Evolutionary conservation across 2,113 vertebrate species (phyloP).

Genomic region (Morone saxatilis): DNA sequence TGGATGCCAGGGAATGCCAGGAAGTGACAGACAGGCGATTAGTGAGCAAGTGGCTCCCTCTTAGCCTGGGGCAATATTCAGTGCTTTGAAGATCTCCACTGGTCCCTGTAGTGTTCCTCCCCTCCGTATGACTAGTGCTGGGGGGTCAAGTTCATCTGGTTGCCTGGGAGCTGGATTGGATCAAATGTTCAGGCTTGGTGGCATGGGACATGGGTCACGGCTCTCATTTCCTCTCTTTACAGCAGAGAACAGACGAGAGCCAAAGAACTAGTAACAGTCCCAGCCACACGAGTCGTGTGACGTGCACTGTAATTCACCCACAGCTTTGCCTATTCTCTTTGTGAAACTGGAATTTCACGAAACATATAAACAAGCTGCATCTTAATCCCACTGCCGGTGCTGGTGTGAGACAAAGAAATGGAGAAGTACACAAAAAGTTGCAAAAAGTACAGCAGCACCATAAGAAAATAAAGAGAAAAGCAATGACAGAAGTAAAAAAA

Average conservation of each 20-base stretch:
- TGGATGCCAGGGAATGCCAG: constrained; percentile 73
- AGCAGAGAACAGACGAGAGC: constrained; percentile 31
- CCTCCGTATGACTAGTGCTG: constrained; percentile 54
- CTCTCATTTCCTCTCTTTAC: constrained; percentile 64
- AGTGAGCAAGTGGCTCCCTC: constrained; percentile 75
- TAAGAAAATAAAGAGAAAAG: constrained; percentile 3
- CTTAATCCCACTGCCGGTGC: constrained; percentile 23
- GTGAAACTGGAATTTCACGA: constrained; percentile 45
- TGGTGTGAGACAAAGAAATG: constrained; percentile 18
- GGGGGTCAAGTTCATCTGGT: constrained; percentile 63
- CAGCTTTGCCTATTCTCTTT: constrained; percentile 31
- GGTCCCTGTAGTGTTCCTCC: constrained; percentile 62
- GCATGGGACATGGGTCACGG: constrained; percentile 54
- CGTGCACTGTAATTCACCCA: constrained; percentile 21
- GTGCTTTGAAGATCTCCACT: constrained; percentile 71
- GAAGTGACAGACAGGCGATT: constrained; percentile 77
- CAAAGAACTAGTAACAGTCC: constrained; percentile 37
- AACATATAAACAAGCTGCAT: constrained; percentile 21
- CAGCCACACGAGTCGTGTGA: constrained; percentile 30
- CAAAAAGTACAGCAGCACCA: background rate
- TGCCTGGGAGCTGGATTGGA: constrained; percentile 70
- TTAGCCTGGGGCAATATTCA: constrained; percentile 67
- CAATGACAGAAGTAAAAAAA: background rate
- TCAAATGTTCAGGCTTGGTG: constrained; percentile 68
- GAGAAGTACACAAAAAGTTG: background rate